phyloP scores from a whole-genome alignment of 2,888 invertebrate genomes.

The Nemoura dubitans region DNA sequence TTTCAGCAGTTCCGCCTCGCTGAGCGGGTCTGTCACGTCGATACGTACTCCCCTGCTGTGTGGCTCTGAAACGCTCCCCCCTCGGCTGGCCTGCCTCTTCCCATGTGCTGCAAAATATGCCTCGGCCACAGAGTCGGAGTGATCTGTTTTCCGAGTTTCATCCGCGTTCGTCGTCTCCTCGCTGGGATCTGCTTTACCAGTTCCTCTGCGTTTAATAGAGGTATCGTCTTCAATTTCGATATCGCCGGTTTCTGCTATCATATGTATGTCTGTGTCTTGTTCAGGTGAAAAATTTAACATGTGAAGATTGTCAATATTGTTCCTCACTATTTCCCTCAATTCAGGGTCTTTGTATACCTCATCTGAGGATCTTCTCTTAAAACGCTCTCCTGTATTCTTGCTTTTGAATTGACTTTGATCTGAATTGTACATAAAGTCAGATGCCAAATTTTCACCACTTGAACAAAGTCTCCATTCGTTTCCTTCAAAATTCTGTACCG shows the following conservation, averaged over 20 bases:
- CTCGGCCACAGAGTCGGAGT: neutral
- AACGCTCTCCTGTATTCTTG: neutral
- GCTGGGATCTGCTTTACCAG: neutral
- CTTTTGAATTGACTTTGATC: neutral
- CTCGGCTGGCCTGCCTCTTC: neutral
- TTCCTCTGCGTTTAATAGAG: neutral
- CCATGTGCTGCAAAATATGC: neutral
- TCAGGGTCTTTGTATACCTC: neutral
- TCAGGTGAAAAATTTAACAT: neutral
- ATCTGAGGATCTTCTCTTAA: neutral
- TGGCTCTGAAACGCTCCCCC: neutral
- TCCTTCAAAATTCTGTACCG: neutral
- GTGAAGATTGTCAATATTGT: neutral
- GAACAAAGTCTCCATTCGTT: neutral
- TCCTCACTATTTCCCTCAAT: neutral
- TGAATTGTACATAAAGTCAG: neutral
- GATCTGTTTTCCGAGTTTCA: neutral
- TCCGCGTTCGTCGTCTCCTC: neutral
- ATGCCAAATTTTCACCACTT: neutral
- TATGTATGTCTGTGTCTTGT: neutral
- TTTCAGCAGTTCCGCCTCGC: neutral
- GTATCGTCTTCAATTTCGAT: neutral
- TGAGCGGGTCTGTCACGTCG: neutral
- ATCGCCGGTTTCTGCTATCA: too few relatives aligned
- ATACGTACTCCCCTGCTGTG: neutral